A percentile compares a stretch with the other conserved stretches of the same genome.
phyloP scores from a whole-genome alignment of 2,113 vertebrate genomes.

The Pollimyrus isidori region DNA sequence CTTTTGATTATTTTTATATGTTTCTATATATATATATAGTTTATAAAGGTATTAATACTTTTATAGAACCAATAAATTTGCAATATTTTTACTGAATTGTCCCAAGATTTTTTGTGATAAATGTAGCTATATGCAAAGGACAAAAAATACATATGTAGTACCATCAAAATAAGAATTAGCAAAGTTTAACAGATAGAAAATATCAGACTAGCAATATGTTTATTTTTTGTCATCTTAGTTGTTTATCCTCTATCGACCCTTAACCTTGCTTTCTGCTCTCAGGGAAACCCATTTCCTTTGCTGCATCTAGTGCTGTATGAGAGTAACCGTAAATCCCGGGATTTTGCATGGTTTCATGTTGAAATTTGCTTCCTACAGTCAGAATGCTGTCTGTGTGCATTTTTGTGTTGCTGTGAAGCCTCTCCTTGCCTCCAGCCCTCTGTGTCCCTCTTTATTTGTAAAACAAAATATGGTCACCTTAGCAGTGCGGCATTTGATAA shows the following conservation, averaged over 20 bases:
- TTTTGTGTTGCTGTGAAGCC: not conserved
- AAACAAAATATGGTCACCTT: not conserved
- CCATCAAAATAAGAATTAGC: not conserved
- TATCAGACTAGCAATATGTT: not conserved
- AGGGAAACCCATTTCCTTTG: not conserved
- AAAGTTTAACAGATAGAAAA: not conserved
- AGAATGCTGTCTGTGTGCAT: not conserved
- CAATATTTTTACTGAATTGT: not conserved
- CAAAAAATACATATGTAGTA: not conserved
- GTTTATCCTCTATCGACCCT: not conserved
- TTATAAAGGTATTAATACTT: not conserved
- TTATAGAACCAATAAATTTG: not conserved
- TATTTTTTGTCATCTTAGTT: not conserved
- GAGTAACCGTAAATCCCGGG: not conserved
- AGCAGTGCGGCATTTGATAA: not conserved
- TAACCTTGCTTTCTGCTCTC: not conserved
- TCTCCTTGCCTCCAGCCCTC: not conserved
- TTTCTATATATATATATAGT: too few relatives aligned
- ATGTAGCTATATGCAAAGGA: not conserved
- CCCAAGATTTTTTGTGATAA: not conserved
- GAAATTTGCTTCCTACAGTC: not conserved
- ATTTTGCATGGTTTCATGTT: not conserved
- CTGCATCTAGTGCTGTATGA: not conserved
- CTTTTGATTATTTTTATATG: too few relatives aligned
- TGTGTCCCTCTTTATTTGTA: not conserved